A percentile compares a stretch with the other conserved stretches of the same genome.
Evolutionary conservation across 2,888 invertebrate species (phyloP).

Genomic region (Eristalis intricaria): DNA sequence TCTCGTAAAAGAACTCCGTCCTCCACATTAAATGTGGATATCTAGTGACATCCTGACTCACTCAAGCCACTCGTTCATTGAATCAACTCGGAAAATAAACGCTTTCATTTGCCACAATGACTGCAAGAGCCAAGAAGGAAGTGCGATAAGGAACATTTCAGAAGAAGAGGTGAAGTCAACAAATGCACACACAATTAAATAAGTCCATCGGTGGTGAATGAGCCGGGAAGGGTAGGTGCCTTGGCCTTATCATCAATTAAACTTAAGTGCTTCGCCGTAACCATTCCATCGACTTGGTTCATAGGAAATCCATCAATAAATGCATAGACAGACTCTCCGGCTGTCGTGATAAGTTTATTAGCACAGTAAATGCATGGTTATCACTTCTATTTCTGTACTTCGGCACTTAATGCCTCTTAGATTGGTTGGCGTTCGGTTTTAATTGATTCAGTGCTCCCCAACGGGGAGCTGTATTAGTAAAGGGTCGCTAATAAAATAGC

Average conservation of each 20-base stretch:
- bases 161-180: background rate
- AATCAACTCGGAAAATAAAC: background rate
- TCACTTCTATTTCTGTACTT: background rate
- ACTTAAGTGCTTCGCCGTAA: slow-evolving; percentile 1
- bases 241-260: background rate
- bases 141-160: background rate
- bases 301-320: background rate
- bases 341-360: background rate
- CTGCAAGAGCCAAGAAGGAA: background rate
- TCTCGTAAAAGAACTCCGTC: background rate
- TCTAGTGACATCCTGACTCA: background rate
- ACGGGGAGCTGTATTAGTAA: background rate
- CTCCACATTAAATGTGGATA: background rate
- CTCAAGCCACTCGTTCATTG: background rate
- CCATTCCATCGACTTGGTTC: background rate
- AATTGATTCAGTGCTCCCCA: background rate
- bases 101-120: background rate
- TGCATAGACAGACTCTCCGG: background rate
- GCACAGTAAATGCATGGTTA: background rate
- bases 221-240: background rate
- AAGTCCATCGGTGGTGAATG: background rate
- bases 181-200: background rate
- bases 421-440: background rate
- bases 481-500: background rate
- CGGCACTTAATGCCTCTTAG: background rate